Conservation (phyloP, 2,113 vertebrate species). For the Poecile atricapillus region DNA sequence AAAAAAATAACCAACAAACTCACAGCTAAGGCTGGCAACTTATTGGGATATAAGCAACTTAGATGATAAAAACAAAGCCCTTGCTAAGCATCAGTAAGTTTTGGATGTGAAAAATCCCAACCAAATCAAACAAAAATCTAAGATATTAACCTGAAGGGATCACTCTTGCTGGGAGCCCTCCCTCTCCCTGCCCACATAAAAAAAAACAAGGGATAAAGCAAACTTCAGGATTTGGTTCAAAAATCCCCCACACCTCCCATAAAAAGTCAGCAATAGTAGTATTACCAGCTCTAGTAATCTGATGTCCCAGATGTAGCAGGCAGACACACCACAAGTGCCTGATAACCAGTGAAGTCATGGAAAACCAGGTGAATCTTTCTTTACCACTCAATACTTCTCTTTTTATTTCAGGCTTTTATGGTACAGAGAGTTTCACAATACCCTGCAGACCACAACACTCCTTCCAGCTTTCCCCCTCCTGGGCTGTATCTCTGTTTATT, state of each 20-base stretch:
- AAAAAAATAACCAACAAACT: neutral
- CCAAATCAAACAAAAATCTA: neutral
- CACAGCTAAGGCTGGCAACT: neutral
- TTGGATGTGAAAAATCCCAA: neutral
- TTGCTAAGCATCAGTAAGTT: neutral
- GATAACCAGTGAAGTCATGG: neutral
- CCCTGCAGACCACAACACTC: neutral
- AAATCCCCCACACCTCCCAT: neutral
- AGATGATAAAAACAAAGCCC: neutral
- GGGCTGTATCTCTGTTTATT: neutral
- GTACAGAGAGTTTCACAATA: neutral
- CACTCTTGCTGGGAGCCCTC: neutral
- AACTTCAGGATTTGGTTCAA: neutral
- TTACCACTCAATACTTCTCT: neutral
- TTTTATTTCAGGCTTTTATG: neutral
- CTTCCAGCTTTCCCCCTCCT: neutral
- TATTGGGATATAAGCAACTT: neutral
- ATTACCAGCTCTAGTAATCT: neutral
- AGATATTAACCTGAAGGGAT: neutral
- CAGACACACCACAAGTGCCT: neutral
- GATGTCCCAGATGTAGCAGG: accelerated
- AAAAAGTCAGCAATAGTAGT: neutral
- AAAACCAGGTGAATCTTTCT: neutral
- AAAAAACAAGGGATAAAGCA: neutral
- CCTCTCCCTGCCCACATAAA: neutral